phyloP scores from a whole-genome alignment of 1,140 invertebrate species.

The Polypedilum vanderplanki region DNA sequence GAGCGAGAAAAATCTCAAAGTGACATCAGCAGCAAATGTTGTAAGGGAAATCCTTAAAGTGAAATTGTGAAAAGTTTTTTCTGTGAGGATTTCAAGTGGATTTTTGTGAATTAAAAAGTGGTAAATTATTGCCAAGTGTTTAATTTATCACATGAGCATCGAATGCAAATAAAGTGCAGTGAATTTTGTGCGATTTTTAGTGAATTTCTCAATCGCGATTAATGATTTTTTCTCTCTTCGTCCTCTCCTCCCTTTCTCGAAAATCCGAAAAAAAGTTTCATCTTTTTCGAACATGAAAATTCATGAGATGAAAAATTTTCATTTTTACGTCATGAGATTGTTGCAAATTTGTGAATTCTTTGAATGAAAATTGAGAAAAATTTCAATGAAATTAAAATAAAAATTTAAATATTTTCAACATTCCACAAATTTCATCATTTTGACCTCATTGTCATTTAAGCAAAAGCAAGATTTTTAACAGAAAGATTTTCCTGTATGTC shows the following conservation, averaged over 20 bases:
- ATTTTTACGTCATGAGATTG: neutral
- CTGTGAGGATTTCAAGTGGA: conserved; percentile 16
- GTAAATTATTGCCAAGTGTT: neutral
- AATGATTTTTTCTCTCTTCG: conserved; percentile 20
- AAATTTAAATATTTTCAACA: too few relatives aligned
- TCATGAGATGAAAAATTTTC: neutral
- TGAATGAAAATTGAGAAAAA: too few relatives aligned
- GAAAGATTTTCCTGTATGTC: neutral
- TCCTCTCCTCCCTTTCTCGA: conserved; percentile 15
- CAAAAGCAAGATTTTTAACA: too few relatives aligned
- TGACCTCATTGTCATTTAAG: neutral
- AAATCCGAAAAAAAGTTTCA: neutral
- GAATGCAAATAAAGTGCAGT: neutral
- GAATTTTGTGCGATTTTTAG: neutral
- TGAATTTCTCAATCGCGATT: conserved; percentile 10
- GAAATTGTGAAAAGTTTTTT: conserved; percentile 15
- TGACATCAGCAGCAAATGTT: conserved; percentile 26
- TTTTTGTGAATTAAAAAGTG: conserved; percentile 25
- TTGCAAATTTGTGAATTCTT: too few relatives aligned
- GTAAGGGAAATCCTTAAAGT: conserved; percentile 28
- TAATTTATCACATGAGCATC: neutral
- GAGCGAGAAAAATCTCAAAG: neutral
- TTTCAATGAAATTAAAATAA: too few relatives aligned
- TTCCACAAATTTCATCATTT: neutral
- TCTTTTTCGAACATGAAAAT: conserved; percentile 5